These are phyloP conservation scores for Drosophila affinis DNA, from an alignment of 2,888 invertebrate genomes.

Conservation along the genomic window DNA sequence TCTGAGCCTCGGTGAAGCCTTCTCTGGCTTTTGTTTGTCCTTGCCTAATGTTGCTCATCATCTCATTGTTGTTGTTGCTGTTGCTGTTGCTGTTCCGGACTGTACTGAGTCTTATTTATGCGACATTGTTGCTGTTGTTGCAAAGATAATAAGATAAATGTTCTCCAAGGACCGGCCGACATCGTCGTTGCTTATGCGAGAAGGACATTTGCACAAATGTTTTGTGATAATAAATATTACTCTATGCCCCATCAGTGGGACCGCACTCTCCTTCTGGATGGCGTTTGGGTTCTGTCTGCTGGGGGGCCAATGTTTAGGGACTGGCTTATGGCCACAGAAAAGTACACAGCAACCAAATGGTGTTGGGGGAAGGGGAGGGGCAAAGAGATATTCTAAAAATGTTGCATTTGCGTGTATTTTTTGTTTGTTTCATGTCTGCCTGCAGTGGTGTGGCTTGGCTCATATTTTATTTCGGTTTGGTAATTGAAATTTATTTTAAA, in stretches of 20 bases:
- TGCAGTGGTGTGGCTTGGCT: conserved; percentile 16
- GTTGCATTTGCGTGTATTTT: conserved; percentile 46
- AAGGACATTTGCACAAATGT: conserved; percentile 78
- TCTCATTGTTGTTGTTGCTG: conserved; percentile 61
- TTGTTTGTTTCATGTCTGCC: conserved; percentile 27
- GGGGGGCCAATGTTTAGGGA: conserved; percentile 45
- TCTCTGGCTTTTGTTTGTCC: conserved; percentile 70
- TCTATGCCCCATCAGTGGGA: conserved; percentile 65
- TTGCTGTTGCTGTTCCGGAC: conserved; percentile 31
- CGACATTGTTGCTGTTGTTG: conserved; percentile 51
- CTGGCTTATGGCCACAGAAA: conserved; percentile 33
- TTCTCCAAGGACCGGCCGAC: conserved; percentile 79
- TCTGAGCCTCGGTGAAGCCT: conserved; percentile 65
- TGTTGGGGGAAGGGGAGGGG: background rate
- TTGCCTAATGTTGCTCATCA: conserved; percentile 77
- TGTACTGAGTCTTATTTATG: conserved; percentile 75
- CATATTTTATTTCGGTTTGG: conserved; percentile 18
- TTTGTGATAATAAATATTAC: conserved; percentile 79
- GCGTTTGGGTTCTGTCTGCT: conserved; percentile 7
- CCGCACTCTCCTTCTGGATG: conserved; percentile 1
- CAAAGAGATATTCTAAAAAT: conserved; percentile 39
- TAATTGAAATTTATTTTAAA: conserved; percentile 40
- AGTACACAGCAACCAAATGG: conserved; percentile 13
- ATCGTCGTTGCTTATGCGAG: conserved; percentile 76
- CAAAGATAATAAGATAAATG: conserved; percentile 80